Evolutionary conservation across 2,888 invertebrate genomes (phyloP), one percentile per base, ranked within the genome.

Genomic region (Conistra vaccinii): DNA sequence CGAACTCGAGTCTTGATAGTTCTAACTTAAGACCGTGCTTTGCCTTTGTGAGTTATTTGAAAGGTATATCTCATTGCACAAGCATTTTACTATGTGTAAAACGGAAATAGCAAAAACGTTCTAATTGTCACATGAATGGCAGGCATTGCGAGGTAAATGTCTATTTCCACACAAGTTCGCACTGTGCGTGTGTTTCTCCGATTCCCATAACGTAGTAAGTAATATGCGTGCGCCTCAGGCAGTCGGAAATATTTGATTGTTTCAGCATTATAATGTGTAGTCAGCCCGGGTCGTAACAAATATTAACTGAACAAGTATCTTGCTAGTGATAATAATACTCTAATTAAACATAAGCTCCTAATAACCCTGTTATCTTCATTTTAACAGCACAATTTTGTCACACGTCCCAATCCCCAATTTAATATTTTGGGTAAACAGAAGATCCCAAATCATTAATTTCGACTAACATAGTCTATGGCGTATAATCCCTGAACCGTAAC

Each of bases 1-100:
- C 95, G 92, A 95, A 96, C 94, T 94, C 92, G 90, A 94, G 93
- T 93, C 95, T 95, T 94, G 93, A 95, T 96, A 96, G 95, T 96
- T 95, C 92, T 91, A 95, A 96, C 93, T 95, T 95, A 93, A 92
- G 93, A 93, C 92, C 92, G 91, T 93, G 94, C 94, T 94, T 95
- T 93, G 94, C 94, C 93, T 94, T 94, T 93, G 94, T 95, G 93
- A 95, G 95, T 95, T 95, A 96, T 95, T 95, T 92, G 93, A 93
- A 94, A 94, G 94, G 94, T 94, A 94, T 93, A 90, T 90, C 88
- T 91, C 89, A 92, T 95, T 95, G 93, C 95, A 94, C 93, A 95
- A 94, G 92, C 91, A 91, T 94, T 81, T 90, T 88, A 88, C 82
- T 88, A 91, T 92, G 92, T 91, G 91, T 90, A 89, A 81, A 93